These are phyloP conservation scores for Sphyrna mokarran DNA, from an alignment of 2,113 vertebrate genomes.

Conservation along the genomic window DNA sequence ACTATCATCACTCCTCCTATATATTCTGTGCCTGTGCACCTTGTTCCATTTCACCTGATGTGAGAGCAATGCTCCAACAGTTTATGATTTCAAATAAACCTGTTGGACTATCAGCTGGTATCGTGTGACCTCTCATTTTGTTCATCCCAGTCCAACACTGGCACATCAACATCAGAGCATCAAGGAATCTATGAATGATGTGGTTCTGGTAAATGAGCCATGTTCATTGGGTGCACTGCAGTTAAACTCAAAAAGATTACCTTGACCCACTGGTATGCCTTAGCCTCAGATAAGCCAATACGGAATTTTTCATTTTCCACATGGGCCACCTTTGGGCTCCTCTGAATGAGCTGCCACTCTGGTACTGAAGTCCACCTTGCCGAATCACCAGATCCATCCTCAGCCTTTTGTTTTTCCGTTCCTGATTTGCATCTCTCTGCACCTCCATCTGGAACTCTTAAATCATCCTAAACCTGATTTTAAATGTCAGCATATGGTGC, in stretches of 20 bases:
- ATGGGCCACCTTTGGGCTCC: no score
- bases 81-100: no score
- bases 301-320: neutral
- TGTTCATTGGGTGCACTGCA: neutral
- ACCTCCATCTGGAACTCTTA: neutral
- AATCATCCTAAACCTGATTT: neutral
- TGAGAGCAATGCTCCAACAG: no score
- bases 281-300: neutral
- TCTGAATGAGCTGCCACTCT: neutral
- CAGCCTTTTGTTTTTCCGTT: neutral
- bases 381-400: neutral
- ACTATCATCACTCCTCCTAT: no score
- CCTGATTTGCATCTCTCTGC: neutral
- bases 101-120: no score
- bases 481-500: neutral
- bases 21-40: no score
- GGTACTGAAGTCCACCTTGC: neutral
- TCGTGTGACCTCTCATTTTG: no score
- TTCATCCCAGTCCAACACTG: no score
- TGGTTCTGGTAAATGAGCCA: neutral
- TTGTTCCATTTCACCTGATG: no score
- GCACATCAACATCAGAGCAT: no score
- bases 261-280: neutral
- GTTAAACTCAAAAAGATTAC: neutral
- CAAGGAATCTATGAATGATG: neutral